These are phyloP conservation scores for Petrolisthes manimaculis DNA, from an alignment of 2,888 invertebrate species.

Conservation along the genomic window DNA sequence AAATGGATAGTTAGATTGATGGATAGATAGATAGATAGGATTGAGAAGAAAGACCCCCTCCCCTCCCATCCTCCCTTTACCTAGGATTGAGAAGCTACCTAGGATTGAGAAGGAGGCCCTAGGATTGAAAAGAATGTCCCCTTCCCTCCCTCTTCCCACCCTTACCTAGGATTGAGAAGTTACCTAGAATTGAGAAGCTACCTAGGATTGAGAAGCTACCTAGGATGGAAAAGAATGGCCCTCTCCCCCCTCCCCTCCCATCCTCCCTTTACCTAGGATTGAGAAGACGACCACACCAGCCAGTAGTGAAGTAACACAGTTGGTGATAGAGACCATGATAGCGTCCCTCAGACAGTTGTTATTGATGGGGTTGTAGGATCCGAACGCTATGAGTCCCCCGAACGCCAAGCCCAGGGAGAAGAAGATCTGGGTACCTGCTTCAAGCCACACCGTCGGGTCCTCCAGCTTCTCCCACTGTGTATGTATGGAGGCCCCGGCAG, in stretches of 20 bases:
- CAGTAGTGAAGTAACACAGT: conserved; percentile 95
- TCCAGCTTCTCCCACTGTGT: conserved; percentile 84
- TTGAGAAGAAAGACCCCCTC: no score
- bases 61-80: no score
- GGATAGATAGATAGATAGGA: no score
- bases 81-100: no score
- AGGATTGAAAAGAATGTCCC: no score
- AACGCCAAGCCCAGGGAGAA: conserved; percentile 95
- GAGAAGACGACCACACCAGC: conserved; percentile 96
- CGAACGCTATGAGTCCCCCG: conserved; percentile 94
- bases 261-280: conserved; percentile 79
- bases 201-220: not conserved
- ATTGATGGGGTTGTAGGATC: conserved; percentile 95
- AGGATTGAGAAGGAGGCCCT: no score
- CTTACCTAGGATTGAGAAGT: no score
- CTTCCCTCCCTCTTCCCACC: no score
- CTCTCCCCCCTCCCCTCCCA: not conserved
- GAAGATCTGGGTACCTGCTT: conserved; percentile 97
- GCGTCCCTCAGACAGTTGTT: conserved; percentile 96
- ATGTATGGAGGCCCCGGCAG: conserved; percentile 64
- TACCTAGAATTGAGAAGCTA: not conserved
- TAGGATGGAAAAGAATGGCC: not conserved
- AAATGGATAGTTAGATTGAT: no score
- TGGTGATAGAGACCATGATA: conserved; percentile 90
- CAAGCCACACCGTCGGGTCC: conserved; percentile 96